Percentiles rank a stretch among this genome's conserved stretches.
These are phyloP conservation scores for Brachionus calyciflorus DNA, from an alignment of 1,140 invertebrate genomes.

Conservation along the genomic window DNA sequence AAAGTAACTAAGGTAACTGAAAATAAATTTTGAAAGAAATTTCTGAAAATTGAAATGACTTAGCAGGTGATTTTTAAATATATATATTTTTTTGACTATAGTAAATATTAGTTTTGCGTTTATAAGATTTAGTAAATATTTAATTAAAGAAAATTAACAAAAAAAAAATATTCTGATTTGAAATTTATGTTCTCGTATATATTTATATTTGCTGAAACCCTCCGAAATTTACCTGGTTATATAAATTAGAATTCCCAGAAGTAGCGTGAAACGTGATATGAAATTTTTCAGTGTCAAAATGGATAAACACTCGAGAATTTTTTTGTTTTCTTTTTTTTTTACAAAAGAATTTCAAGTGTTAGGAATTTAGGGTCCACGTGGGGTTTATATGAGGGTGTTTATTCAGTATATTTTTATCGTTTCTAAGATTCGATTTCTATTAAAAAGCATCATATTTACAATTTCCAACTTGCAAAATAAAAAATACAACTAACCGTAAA, in stretches of 20 bases:
- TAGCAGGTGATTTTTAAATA: conserved; percentile 35
- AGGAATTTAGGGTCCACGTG: conserved; percentile 9
- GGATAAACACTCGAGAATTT: conserved; percentile 4
- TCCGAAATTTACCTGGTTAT: background rate
- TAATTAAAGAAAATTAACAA: conserved; percentile 8
- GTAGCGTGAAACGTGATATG: conserved; percentile 3
- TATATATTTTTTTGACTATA: background rate
- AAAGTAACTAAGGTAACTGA: conserved; percentile 31
- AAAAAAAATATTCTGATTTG: background rate
- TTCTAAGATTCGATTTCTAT: no score
- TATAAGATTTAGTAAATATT: conserved; percentile 6
- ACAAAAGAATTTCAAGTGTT: background rate
- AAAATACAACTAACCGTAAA: background rate
- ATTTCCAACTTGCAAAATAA: no score
- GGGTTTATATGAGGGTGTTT: no score
- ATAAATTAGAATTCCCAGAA: background rate
- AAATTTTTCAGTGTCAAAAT: background rate
- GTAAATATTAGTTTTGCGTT: conserved; percentile 26
- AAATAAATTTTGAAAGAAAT: background rate
- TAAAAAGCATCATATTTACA: no score
- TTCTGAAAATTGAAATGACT: no score
- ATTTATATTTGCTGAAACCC: background rate
- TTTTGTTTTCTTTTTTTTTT: no score
- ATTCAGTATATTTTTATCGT: no score
- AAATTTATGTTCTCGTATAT: conserved; percentile 7